Base-by-base conservation (phyloP, 1,140 invertebrate genomes). In the Arion vulgaris region DNA sequence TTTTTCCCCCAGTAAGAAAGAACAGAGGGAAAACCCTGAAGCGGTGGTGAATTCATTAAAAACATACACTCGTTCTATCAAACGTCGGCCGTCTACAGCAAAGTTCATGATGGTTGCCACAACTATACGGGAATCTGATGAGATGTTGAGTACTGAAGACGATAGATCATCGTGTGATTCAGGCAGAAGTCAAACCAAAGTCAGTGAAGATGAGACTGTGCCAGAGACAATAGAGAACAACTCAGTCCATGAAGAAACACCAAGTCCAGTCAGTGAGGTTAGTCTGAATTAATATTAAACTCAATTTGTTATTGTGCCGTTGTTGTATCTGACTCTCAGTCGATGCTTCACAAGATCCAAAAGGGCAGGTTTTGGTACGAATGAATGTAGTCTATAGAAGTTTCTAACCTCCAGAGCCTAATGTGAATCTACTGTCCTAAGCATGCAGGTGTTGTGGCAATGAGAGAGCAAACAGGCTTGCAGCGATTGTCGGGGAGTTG, bases 31-130 rank as follows among this genome's bases (percentile, higher is more conserved):
- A 32, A 91, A 92, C 66, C 92, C 92, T 38, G 86, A 92, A 57
- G 90, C 91, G 73, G 90, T 92, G 4, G 88, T 92, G 38, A 89
- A 91, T 76, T 92, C 92, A 4, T 82, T 92, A 36, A 90, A 91
- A 82, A 88, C 88, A 0, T 91, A 90, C 51, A 86, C 85, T 39
- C 87, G 88, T 53, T 90, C 90, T 39, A 85, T 91, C 36, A 91
- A 90, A 79, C 80, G 84, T 62, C 88, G 89, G 82, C 85, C 87
- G 57, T 82, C 89, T 0, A 77, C 85, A 72, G 86, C 86, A 13
- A 89, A 90, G 73, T 89, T 85, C 75, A 84, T 91, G 57, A 72
- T 89, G 72, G 85, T 91, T 32, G 87, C 87, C 23, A 86, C 84
- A 26, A 88, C 88, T 0, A 87, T 89, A 15, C 62, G 83, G 39